phyloP scores from a whole-genome alignment of 2,113 vertebrate species.

The Danio rerio region DNA sequence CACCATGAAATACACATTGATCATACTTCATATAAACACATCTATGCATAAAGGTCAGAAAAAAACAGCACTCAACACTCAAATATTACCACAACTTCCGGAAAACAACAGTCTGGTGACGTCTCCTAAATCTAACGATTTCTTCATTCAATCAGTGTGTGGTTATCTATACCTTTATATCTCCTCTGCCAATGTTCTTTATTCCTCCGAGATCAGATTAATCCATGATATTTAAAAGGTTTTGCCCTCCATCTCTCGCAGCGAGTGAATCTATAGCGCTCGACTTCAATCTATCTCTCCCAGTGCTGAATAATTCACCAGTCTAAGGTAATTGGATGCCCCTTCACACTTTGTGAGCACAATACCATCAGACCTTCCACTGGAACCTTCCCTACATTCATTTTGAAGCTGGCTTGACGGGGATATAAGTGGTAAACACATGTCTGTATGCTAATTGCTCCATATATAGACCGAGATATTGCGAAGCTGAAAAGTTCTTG shows the following conservation, averaged over 20 bases:
- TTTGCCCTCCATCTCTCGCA: conserved; percentile 18
- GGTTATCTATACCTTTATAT: neutral
- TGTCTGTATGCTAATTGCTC: neutral
- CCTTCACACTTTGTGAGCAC: conserved; percentile 49
- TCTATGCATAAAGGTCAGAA: neutral
- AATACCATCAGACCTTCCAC: conserved; percentile 10
- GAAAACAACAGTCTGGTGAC: conserved; percentile 1
- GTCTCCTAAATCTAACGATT: neutral
- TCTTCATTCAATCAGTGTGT: neutral
- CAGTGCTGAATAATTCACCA: conserved; percentile 73
- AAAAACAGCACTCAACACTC: conserved; percentile 17
- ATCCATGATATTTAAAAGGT: conserved; percentile 3
- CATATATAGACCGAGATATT: neutral
- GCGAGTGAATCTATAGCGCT: conserved; percentile 26
- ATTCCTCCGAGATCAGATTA: neutral
- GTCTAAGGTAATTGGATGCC: conserved; percentile 65
- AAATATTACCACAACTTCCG: conserved; percentile 17
- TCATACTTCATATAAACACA: neutral
- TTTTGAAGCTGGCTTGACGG: neutral
- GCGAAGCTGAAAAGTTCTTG: neutral
- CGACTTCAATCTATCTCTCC: conserved; percentile 26
- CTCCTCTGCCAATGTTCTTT: neutral
- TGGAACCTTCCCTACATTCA: neutral
- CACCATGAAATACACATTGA: neutral
- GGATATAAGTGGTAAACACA: conserved; percentile 2